Percentiles rank a stretch among this genome's conserved stretches.
phyloP scores from a whole-genome alignment of 2,797 vertebrate genomes.

The Chaunax sp. region DNA sequence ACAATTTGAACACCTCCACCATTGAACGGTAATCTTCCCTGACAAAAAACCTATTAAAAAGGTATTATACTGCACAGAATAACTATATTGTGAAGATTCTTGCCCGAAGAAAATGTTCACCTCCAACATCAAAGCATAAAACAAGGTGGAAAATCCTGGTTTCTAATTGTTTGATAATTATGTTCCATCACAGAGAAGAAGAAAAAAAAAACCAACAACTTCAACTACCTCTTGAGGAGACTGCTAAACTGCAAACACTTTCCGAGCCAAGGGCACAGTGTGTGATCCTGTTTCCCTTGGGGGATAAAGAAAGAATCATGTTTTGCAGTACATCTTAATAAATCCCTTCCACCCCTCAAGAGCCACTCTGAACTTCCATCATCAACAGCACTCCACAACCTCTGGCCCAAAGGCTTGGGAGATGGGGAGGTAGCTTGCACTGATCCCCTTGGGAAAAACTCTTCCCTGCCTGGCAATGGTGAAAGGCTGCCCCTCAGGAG shows the following conservation, averaged over 20 bases:
- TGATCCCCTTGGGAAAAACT: conserved; percentile 69
- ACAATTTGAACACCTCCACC: not conserved
- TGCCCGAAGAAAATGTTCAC: conserved; percentile 12
- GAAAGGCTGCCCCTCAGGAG: conserved; percentile 66
- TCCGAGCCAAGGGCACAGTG: conserved; percentile 48
- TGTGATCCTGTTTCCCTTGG: conserved; percentile 33
- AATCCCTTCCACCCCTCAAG: conserved; percentile 50
- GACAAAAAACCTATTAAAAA: too few relatives aligned
- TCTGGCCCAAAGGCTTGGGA: conserved; percentile 35
- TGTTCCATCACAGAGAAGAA: conserved; percentile 32
- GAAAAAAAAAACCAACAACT: conserved; percentile 5
- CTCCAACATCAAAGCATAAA: conserved; percentile 25
- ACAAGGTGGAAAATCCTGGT: conserved; percentile 38
- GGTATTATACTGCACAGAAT: too few relatives aligned
- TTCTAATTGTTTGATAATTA: conserved; percentile 53
- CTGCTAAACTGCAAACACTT: conserved; percentile 57
- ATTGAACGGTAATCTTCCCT: too few relatives aligned
- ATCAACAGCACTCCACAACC: conserved; percentile 41
- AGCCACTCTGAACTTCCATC: conserved; percentile 44
- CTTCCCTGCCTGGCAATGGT: conserved; percentile 68
- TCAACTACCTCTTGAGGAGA: conserved; percentile 26
- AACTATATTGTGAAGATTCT: too few relatives aligned
- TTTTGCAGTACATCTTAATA: conserved; percentile 62
- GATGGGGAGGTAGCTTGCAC: conserved; percentile 31
- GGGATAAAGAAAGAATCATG: conserved; percentile 50